Evolutionary conservation across 2,113 vertebrate genomes (phyloP).

Genomic region (Mionectes macconnelli): DNA sequence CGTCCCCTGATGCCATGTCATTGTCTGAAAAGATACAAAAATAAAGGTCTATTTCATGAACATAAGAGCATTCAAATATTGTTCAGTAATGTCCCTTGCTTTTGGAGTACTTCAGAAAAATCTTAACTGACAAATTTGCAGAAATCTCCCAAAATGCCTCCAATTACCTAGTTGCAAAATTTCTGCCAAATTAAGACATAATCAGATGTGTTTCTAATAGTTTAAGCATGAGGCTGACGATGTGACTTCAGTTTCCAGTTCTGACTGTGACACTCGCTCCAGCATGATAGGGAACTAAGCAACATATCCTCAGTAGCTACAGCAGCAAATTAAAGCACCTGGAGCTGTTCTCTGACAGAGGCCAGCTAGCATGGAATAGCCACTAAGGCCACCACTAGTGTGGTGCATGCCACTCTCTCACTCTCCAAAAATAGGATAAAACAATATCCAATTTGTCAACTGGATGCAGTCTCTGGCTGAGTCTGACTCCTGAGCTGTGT

Average conservation of each 20-base stretch:
- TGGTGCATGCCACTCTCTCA: background rate
- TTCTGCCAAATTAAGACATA: background rate
- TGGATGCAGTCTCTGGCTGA: background rate
- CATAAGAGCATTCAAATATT: background rate
- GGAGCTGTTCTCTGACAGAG: background rate
- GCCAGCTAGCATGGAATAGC: background rate
- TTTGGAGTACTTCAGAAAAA: background rate
- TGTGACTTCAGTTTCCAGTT: background rate
- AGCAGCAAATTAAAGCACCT: background rate
- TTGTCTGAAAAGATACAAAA: conserved; percentile 68
- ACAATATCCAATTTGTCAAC: background rate
- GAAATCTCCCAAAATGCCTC: background rate
- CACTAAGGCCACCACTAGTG: too few species aligned
- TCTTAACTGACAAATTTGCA: background rate
- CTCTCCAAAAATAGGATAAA: background rate
- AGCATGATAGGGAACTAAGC: background rate
- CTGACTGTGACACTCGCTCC: background rate
- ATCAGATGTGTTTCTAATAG: background rate
- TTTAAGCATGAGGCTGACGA: background rate
- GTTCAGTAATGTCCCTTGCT: background rate
- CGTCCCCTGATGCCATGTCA: conserved; percentile 88
- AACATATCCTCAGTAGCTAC: background rate
- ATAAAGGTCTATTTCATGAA: background rate
- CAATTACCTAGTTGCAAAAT: background rate
- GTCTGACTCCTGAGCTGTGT: background rate